Evolutionary conservation across 92 coral and sea anemone species (phyloP), one percentile per base, ranked within the genome.

Genomic region (Phenganax stokvisi): DNA sequence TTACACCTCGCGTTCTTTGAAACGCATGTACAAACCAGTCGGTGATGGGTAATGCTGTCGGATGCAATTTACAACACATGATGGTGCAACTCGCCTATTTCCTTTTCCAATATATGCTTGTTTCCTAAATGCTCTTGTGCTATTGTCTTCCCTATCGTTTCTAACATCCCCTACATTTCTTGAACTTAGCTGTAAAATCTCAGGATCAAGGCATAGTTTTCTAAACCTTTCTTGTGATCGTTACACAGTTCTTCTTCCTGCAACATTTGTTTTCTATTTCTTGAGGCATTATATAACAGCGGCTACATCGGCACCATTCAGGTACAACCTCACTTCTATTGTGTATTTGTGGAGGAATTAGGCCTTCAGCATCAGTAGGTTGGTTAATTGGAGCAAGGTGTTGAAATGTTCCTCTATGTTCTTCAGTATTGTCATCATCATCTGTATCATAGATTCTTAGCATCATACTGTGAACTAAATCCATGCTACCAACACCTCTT

Each of bases 1-100:
- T 37, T 64, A 3, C 71, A 16, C 54, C 76, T 70, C 84, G 16
- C 84, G 57, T 54, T 73, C 71, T 70, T 80, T 29, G 62, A 65
- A 87, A 10, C 90, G 87, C 87, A 84, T 79, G 51, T 87, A 87
- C 28, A 87, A 80, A 5, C 90, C 88, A 51, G 90, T 84, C 69
- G 84, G 71, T 7, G 88, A 84, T 51, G 88, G 90, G 75, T 84
- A 87, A 4, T 84, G 87, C 25, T 65, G 55, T 53, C 85, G 70
- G 44, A 87, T 69, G 11, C 80, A 54, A 10, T 59, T 15, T 10
- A 84, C 87, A 1, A 87, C 82, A 84, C 87, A 87, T 64, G 90
- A 63, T 54, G 90, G 78, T 54, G 90, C 85, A 60, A 87, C 87
- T 76, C 69, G 84, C 37, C 87, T 67, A 25, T 84, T 87, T 64